phyloP scores from a whole-genome alignment of 2,113 vertebrate genomes.

The Xyliphius kryptos region DNA sequence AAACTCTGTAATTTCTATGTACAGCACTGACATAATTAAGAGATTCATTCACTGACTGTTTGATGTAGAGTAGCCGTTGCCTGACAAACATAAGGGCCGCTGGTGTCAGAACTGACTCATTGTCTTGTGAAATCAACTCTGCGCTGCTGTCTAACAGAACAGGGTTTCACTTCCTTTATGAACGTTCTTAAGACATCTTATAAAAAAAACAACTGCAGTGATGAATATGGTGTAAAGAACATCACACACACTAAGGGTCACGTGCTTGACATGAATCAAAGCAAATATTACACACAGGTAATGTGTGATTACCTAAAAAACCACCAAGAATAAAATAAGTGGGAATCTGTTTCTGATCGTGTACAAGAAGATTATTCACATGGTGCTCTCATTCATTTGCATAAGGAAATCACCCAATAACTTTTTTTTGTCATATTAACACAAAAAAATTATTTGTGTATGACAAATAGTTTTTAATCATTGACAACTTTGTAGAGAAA shows the following conservation, averaged over 20 bases:
- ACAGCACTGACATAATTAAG: conserved; percentile 10
- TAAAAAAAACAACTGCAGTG: conserved; percentile 37
- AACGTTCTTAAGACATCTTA: conserved; percentile 22
- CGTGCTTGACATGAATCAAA: not conserved
- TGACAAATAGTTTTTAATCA: too few relatives aligned
- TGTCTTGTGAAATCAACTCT: conserved; percentile 17
- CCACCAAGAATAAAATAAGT: not conserved
- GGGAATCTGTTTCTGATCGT: too few relatives aligned
- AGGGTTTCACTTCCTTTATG: conserved; percentile 62
- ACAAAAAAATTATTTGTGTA: too few relatives aligned
- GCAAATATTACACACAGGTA: conserved; percentile 9
- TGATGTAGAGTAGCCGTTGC: conserved; percentile 9
- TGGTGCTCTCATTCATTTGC: too few relatives aligned
- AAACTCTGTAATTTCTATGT: conserved; percentile 42
- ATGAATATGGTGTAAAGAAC: conserved; percentile 7
- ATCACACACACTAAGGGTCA: not conserved
- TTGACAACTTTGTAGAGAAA: too few relatives aligned
- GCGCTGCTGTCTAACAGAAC: conserved; percentile 26
- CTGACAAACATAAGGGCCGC: conserved; percentile 4
- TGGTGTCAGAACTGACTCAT: conserved; percentile 13
- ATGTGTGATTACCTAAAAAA: conserved; percentile 1
- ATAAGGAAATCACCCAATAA: too few relatives aligned
- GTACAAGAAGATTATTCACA: too few relatives aligned
- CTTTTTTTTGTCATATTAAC: too few relatives aligned
- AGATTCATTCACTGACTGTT: conserved; percentile 25